Base-by-base conservation (phyloP, 2,797 vertebrate genomes). In the Lutjanus campechanus region DNA sequence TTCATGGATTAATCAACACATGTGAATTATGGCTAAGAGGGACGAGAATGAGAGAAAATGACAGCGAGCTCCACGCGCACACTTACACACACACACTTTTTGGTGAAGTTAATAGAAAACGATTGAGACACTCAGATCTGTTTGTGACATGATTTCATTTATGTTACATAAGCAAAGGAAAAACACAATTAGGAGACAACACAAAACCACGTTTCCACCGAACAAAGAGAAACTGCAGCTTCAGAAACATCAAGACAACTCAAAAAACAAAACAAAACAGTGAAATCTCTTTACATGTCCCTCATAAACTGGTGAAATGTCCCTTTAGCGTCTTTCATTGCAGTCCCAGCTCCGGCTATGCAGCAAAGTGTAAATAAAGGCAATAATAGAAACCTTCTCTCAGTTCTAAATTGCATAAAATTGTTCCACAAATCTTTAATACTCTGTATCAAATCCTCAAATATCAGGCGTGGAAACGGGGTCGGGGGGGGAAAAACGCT, bases 81-180 rank as follows among this genome's bases (percentile, higher is more conserved):
- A 29, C 17, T 36, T 20, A 3, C 41, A 47, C 56, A 75, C 40
- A 46, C 56, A 75, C 29, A 73, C 19, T 36, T 72, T 62, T 66
- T 0, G 8, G 51, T 36, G 16, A 76, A 65, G 43, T 54, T 44
- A 54, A 74, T 1, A 55, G 29, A 72, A 69, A 58, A 71, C 71
- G 15, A 83, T 1, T 10, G 44, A 77, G 64, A 46, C 75, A 0
- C n/a, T 36, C 6, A 51, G 50, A 79, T 79, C 16, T 62, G 68
- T 85, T 89, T 74, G 64, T 72, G 79, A 88, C 67, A 80, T 63
- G 65, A 71, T 85, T 87, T 91, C 15, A 81, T 89, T 92, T 77
- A 86, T 72, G 65, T 75, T 88, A 81, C 79, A 76, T 58, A 73
- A 81, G 62, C 43, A 77, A 86, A 68, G 22, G 12, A 69, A 88